phyloP scores from a whole-genome alignment of 2,888 invertebrate species.

The Orthosia cruda region DNA sequence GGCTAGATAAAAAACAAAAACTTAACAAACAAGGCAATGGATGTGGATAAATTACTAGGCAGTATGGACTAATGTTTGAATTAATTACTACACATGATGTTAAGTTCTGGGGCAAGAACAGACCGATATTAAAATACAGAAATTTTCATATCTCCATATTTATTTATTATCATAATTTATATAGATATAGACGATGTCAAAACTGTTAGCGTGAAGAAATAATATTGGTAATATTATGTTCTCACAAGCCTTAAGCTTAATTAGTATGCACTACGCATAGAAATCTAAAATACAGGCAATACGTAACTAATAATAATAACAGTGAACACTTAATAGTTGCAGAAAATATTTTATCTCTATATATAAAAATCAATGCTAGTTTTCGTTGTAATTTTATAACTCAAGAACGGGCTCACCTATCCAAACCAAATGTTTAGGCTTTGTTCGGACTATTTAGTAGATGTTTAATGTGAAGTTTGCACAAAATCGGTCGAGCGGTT shows the following conservation, averaged over 20 bases:
- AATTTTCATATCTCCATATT: conserved; percentile 1
- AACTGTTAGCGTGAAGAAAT: conserved; percentile 3
- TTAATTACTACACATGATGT: conserved; percentile 1
- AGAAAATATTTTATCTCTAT: conserved; percentile 23
- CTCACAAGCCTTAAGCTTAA: conserved; percentile 3
- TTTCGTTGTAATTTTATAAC: too few relatives aligned
- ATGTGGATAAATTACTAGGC: neutral
- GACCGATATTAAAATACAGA: neutral
- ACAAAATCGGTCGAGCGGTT: too few relatives aligned
- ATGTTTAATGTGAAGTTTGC: too few relatives aligned
- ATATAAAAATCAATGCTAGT: too few relatives aligned
- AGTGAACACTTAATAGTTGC: neutral
- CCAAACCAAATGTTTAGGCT: too few relatives aligned
- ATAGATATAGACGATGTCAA: neutral
- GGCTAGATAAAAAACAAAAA: too few relatives aligned
- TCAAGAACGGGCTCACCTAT: too few relatives aligned
- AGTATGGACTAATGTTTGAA: conserved; percentile 9
- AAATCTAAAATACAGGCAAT: too few relatives aligned
- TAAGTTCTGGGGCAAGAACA: conserved; percentile 10
- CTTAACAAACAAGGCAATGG: neutral
- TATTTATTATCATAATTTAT: conserved; percentile 2
- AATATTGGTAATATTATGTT: conserved; percentile 1
- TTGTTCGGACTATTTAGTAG: too few relatives aligned
- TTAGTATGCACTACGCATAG: conserved; percentile 7
- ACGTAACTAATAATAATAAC: conserved; percentile 1